Conservation (phyloP, 2,113 vertebrate genomes). For the Macheiramphus alcinus region DNA sequence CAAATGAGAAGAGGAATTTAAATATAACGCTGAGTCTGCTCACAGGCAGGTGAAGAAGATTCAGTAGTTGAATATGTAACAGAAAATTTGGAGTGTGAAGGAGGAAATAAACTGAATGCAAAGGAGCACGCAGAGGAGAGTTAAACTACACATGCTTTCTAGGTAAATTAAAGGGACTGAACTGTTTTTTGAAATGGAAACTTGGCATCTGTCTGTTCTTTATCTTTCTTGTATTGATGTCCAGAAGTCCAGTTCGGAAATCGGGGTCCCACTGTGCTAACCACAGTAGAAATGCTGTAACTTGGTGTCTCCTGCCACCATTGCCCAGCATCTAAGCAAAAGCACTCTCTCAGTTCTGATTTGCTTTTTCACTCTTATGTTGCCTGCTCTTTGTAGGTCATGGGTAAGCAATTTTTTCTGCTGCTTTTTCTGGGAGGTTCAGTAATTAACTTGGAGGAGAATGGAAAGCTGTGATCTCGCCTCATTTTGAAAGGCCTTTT, state of each 20-base stretch:
- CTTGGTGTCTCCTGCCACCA: not conserved
- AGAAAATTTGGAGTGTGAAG: not conserved
- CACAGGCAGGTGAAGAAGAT: not conserved
- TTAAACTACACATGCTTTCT: not conserved
- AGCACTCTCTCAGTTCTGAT: not conserved
- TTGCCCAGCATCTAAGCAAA: not conserved
- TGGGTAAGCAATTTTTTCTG: constrained; percentile 38
- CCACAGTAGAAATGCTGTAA: not conserved
- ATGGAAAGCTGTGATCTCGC: constrained; percentile 29
- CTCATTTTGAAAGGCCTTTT: constrained; percentile 31
- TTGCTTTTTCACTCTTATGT: not conserved
- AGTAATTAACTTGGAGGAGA: constrained; percentile 50
- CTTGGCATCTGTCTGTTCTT: not conserved
- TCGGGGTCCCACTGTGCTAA: not conserved
- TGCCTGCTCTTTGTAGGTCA: constrained; percentile 30
- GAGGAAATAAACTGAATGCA: not conserved
- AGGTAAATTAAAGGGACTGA: not conserved
- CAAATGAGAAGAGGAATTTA: not conserved
- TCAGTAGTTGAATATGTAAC: not conserved
- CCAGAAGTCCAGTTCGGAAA: not conserved
- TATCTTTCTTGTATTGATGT: not conserved
- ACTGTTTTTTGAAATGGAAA: not conserved
- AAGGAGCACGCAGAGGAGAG: not conserved
- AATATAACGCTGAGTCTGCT: constrained; percentile 7
- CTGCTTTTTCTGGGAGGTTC: constrained; percentile 36